Base-by-base conservation (phyloP, 2,113 vertebrate species). In the Ranitomeya imitator region DNA sequence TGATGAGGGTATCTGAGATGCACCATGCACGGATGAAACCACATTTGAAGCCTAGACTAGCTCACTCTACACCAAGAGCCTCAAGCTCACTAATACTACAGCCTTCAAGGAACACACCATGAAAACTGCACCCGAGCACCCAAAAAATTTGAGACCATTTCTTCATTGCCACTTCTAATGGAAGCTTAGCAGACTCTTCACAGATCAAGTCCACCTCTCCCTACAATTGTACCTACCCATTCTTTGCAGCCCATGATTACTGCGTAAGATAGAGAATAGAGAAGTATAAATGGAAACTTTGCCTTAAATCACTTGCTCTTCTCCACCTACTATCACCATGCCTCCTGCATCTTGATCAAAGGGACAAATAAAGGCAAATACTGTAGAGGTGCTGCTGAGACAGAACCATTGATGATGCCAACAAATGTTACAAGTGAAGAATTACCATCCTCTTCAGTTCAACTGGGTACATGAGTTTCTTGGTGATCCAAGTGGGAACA, bases 401-500 rank as follows among this genome's bases (percentile, higher is more conserved):
- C 18, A 63, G 60, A 84, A 19, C n/a, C 57, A 78, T 37, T 57
- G 7, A 21, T 69, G 73, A 18, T 88, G 3, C 69, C 51, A 69
- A 89, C 84, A 65, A 84, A 60, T 54, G 11, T 74, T 15, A 88
- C 9, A 10, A 83, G 0, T 84, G 79, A 90, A 77, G 89, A 71
- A 0, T 11, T 52, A 6, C 83, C 91, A 1, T 90, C 92, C 19
- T 89, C 91, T 79, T 90, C 91, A 76, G 60, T 90, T 45, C 81
- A 84, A 14, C 78, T 69, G 45, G 89, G 3, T 23, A 73, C 88
- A 90, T 6, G 92, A 90, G 8, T 96, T 93, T 91, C 57, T 96
- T 90, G 96, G 95, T 85, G 91, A 95, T 89, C 94, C 93, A 65
- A 85, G 60, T 76, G 93, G 95, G 90, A 94, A 95, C 65, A 90